Evolutionary conservation across 2,797 vertebrate genomes (phyloP), one percentile per base, ranked within the genome.

Genomic region (Amphiprion clarkii): DNA sequence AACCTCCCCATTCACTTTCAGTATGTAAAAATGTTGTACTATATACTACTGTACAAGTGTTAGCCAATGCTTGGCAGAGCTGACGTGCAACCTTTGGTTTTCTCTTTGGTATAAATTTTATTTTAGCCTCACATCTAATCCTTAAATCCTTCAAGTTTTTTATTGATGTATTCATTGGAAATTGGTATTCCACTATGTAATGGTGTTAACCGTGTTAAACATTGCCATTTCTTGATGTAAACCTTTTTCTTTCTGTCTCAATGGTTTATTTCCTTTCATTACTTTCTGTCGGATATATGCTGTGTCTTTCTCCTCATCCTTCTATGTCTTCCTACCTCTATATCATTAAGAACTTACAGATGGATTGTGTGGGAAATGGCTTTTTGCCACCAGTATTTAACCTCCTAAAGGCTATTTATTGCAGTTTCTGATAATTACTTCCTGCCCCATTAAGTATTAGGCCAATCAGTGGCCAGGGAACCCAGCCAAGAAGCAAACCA

Each of bases 401-500:
- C 75, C 82, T 72, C 55, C 17, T 60, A 67, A 82, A 72, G 63
- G 75, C 79, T 88, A 85, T 91, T 89, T 87, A 93, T 91, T 90
- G 76, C 16, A 13, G 74, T 2, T 21, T 12, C 61, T 79, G 62
- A 72, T 85, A 87, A 89, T 84, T 82, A 87, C 88, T 89, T 89
- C 88, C 78, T 88, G 78, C 82, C 68, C 31, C 57, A 88, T 88
- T 89, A 87, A 85, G 88, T 87, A 92, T 89, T 87, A 63, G 69
- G 78, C 85, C 88, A 92, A 94, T 94, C 92, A 92, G 88, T 72
- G 77, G 74, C 44, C 12, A 69, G 52, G 79, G 85, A 91, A 80
- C 42, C n/a, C 10, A 16, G 80, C 87, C 83, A 87, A 84, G 52
- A 79, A 67, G 48, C 64, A 68, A 85, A 82, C 49, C 59, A 74